Evolutionary conservation across 2,888 invertebrate species (phyloP).

Genomic region (Chrysolina americana): DNA sequence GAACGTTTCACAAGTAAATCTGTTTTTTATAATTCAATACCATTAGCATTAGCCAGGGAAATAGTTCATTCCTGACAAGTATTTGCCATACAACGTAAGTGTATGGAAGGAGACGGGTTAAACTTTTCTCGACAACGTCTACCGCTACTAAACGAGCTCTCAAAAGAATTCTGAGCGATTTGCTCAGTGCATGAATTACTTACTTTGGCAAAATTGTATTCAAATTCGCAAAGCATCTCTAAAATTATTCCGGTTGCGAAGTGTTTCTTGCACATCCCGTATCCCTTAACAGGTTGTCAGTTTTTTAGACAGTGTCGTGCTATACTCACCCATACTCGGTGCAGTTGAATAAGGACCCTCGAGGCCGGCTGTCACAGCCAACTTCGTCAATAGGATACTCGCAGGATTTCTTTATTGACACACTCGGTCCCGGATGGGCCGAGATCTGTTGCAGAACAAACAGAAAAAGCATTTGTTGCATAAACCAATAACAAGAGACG

Average conservation of each 20-base stretch:
- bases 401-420: conserved; percentile 50
- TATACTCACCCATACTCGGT: neutral
- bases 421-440: conserved; percentile 37
- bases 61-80: no score
- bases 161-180: no score
- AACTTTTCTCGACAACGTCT: no score
- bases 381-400: conserved; percentile 42
- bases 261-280: neutral
- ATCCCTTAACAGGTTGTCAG: neutral
- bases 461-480: conserved; percentile 36
- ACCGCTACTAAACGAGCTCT: no score
- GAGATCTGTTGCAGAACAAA: conserved; percentile 42
- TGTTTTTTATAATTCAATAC: no score
- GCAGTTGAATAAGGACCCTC: conserved; percentile 42
- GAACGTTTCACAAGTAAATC: no score
- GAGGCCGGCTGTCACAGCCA: conserved; percentile 37
- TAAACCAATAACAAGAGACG: conserved; percentile 31
- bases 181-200: no score
- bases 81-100: no score
- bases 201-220: no score
- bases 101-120: no score
- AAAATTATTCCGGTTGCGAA: neutral
- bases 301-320: conserved; percentile 4
- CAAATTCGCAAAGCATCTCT: neutral
- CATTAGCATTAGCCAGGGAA: no score